phyloP scores from a whole-genome alignment of 2,888 invertebrate genomes.

The Rhagonycha lutea region DNA sequence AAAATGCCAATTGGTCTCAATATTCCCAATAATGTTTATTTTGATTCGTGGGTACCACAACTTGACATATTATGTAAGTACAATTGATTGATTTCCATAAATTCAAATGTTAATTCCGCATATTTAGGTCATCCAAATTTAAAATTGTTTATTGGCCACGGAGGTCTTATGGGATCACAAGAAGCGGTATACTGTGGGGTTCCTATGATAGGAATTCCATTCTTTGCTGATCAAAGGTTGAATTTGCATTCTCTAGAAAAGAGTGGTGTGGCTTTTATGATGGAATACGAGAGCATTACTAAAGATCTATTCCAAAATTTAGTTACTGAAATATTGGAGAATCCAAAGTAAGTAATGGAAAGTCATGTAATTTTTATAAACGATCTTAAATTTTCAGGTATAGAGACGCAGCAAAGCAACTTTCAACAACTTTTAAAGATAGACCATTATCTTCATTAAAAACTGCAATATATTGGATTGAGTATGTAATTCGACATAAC shows the following conservation, averaged over 20 bases:
- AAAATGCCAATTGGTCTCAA: constrained; percentile 54
- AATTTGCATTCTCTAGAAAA: constrained; percentile 60
- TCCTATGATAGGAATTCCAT: constrained; percentile 52
- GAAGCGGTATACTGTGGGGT: constrained; percentile 56
- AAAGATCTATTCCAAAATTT: constrained; percentile 31
- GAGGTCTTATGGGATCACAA: constrained; percentile 57
- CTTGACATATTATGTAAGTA: constrained; percentile 58
- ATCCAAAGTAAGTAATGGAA: not conserved
- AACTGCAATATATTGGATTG: constrained; percentile 67
- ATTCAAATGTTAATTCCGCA: not conserved
- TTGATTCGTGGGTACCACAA: constrained; percentile 62
- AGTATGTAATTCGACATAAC: constrained; percentile 64
- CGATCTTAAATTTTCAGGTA: not conserved
- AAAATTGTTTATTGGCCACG: constrained; percentile 59
- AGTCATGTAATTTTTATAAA: not conserved
- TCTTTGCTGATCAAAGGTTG: constrained; percentile 54
- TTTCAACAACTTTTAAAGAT: constrained; percentile 60
- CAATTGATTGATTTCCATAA: not conserved
- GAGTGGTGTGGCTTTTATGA: constrained; percentile 57
- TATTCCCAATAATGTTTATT: constrained; percentile 53
- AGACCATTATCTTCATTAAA: constrained; percentile 63
- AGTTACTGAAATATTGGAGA: not conserved
- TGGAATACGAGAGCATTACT: constrained; percentile 41
- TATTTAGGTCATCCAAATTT: constrained; percentile 53
- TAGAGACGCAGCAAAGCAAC: not conserved